A percentile compares a stretch with the other conserved stretches of the same genome.
These are phyloP conservation scores for Ctenopoma multispine DNA, from an alignment of 2,797 vertebrate genomes.

Conservation along the genomic window DNA sequence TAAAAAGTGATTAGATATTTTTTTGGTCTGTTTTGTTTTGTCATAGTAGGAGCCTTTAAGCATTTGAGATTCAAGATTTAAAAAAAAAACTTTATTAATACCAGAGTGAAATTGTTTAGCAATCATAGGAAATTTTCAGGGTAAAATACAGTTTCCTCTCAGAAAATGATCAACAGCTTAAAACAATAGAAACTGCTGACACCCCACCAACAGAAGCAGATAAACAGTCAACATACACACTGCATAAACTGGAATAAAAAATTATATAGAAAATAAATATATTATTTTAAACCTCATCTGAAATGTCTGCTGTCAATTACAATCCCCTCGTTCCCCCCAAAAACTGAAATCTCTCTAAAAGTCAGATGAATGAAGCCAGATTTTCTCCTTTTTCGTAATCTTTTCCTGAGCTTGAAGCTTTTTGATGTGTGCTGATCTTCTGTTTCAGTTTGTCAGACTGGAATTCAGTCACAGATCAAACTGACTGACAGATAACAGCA, in stretches of 20 bases:
- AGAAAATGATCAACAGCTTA: slow-evolving; percentile 2
- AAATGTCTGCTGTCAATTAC: slow-evolving; percentile 17
- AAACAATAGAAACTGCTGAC: slow-evolving; percentile 15
- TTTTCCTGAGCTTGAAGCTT: too few species aligned
- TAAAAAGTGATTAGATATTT: too few species aligned
- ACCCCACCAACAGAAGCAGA: background rate
- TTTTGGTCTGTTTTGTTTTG: background rate
- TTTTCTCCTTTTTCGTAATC: background rate
- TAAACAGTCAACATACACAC: slow-evolving; percentile 15
- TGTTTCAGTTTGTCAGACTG: slow-evolving; percentile 43
- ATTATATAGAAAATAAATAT: background rate
- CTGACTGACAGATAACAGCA: slow-evolving; percentile 24
- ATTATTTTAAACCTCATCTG: slow-evolving; percentile 1
- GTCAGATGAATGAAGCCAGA: slow-evolving; percentile 15
- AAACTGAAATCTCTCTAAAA: slow-evolving; percentile 9
- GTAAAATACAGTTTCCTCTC: background rate
- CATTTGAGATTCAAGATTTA: too few species aligned
- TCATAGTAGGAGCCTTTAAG: too few species aligned
- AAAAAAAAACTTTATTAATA: background rate
- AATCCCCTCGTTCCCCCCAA: background rate
- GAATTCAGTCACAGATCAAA: slow-evolving; percentile 46
- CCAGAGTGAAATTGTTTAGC: background rate
- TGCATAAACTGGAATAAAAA: slow-evolving; percentile 11
- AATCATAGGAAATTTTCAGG: background rate
- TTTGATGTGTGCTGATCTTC: slow-evolving; percentile 6